phyloP scores from a whole-genome alignment of 2,113 vertebrate genomes.

The Pleuronectes platessa region DNA sequence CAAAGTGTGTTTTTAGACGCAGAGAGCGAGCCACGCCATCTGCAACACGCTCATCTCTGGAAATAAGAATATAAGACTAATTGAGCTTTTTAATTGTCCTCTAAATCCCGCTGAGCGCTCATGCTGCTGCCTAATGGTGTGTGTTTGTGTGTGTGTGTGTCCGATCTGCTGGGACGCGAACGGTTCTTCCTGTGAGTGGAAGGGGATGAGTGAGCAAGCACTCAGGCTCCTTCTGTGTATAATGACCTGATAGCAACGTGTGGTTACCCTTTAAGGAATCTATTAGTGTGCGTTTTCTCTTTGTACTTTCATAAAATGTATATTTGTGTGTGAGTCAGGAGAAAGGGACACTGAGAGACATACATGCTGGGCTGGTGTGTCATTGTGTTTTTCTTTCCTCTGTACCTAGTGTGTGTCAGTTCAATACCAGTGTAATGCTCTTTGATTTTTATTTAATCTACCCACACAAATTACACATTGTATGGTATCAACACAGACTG shows the following conservation, averaged over 20 bases:
- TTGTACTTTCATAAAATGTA: slow-evolving; percentile 9
- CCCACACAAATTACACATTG: slow-evolving; percentile 24
- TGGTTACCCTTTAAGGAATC: slow-evolving; percentile 58
- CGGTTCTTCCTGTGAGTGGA: slow-evolving; percentile 36
- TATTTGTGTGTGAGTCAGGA: slow-evolving; percentile 27
- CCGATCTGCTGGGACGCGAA: slow-evolving; percentile 46
- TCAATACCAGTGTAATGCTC: slow-evolving; percentile 30
- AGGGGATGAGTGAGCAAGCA: slow-evolving; percentile 33
- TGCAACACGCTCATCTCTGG: slow-evolving; percentile 57
- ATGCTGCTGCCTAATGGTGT: slow-evolving; percentile 70
- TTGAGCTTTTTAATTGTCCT: slow-evolving; percentile 78
- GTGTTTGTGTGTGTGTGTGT: slow-evolving; percentile 39
- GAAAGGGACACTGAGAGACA: slow-evolving; percentile 6
- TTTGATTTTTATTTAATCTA: slow-evolving; percentile 41
- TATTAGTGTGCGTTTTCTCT: slow-evolving; percentile 41
- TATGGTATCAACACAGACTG: slow-evolving; percentile 14
- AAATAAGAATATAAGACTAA: slow-evolving; percentile 73
- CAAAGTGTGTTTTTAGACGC: slow-evolving; percentile 63
- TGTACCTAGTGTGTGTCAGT: background rate
- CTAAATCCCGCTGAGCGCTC: slow-evolving; percentile 74
- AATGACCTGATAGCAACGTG: slow-evolving; percentile 54
- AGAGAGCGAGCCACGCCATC: slow-evolving; percentile 58
- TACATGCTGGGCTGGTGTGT: background rate
- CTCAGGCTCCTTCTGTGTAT: slow-evolving; percentile 36
- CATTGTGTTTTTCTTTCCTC: slow-evolving; percentile 12